phyloP scores from a whole-genome alignment of 2,888 invertebrate species.

The Zygaena filipendulae region DNA sequence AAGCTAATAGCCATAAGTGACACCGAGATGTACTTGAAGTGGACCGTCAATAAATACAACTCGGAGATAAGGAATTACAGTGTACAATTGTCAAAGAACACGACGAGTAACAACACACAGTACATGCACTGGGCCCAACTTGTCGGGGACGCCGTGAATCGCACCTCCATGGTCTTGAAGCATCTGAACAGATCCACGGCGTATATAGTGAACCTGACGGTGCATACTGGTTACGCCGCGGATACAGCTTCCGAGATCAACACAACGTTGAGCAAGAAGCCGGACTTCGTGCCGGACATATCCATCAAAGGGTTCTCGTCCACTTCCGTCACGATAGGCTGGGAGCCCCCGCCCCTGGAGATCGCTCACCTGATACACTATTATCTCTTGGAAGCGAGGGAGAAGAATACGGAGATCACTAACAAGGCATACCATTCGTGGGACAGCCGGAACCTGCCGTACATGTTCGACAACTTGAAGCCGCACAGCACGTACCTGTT shows the following conservation, averaged over 20 bases:
- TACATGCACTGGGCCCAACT: conserved; percentile 38
- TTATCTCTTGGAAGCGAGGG: conserved; percentile 75
- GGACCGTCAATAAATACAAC: conserved; percentile 84
- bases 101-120: neutral
- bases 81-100: conserved; percentile 24
- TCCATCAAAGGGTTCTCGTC: conserved; percentile 76
- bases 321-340: conserved; percentile 84
- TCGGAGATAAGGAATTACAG: conserved; percentile 71
- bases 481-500: conserved; percentile 86
- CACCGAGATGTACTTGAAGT: conserved; percentile 81
- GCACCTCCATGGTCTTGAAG: conserved; percentile 75
- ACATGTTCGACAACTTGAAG: conserved; percentile 81
- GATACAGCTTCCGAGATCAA: conserved; percentile 36
- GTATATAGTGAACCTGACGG: conserved; percentile 75
- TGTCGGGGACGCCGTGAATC: conserved; percentile 68
- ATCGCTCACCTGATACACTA: conserved; percentile 79
- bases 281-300: conserved; percentile 81
- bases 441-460: conserved; percentile 74
- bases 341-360: conserved; percentile 75
- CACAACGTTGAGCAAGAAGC: conserved; percentile 76
- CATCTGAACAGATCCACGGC: conserved; percentile 72
- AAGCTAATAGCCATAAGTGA: conserved; percentile 80
- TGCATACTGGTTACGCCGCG: conserved; percentile 72
- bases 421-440: conserved; percentile 73
- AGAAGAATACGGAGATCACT: conserved; percentile 57